Evolutionary conservation across 2,888 invertebrate species (phyloP).

Genomic region (Tenthredo livida): DNA sequence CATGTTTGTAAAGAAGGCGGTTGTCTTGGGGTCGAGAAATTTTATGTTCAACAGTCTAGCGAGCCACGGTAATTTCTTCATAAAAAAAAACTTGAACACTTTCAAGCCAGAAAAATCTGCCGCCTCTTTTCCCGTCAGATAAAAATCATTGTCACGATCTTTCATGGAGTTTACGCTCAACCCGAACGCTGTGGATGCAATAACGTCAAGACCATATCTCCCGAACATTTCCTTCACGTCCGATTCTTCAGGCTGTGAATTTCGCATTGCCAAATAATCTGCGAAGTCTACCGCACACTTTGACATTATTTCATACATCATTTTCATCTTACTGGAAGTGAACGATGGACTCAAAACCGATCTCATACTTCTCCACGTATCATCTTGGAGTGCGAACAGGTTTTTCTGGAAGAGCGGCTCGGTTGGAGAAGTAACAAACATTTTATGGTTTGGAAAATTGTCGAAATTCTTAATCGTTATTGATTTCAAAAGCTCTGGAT

Average conservation of each 20-base stretch:
- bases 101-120: conserved; percentile 54
- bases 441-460: conserved; percentile 61
- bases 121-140: conserved; percentile 61
- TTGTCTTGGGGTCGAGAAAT: conserved; percentile 48
- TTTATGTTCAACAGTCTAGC: conserved; percentile 61
- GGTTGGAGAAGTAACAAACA: conserved; percentile 64
- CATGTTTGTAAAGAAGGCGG: conserved; percentile 61
- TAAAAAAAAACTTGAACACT: conserved; percentile 58
- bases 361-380: conserved; percentile 80
- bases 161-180: conserved; percentile 68
- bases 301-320: conserved; percentile 79
- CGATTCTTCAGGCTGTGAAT: conserved; percentile 55
- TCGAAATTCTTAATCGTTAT: conserved; percentile 66
- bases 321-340: conserved; percentile 81
- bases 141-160: conserved; percentile 70
- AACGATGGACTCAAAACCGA: conserved; percentile 80
- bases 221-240: conserved; percentile 71
- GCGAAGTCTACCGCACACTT: conserved; percentile 70
- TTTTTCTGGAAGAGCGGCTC: conserved; percentile 65
- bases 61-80: conserved; percentile 58
- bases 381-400: conserved; percentile 69
- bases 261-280: conserved; percentile 61
- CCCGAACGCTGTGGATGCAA: conserved; percentile 70
- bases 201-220: conserved; percentile 69
- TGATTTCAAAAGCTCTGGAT: conserved; percentile 65